Conservation (phyloP, 2,888 invertebrate genomes). For the Ametastegia equiseti region DNA sequence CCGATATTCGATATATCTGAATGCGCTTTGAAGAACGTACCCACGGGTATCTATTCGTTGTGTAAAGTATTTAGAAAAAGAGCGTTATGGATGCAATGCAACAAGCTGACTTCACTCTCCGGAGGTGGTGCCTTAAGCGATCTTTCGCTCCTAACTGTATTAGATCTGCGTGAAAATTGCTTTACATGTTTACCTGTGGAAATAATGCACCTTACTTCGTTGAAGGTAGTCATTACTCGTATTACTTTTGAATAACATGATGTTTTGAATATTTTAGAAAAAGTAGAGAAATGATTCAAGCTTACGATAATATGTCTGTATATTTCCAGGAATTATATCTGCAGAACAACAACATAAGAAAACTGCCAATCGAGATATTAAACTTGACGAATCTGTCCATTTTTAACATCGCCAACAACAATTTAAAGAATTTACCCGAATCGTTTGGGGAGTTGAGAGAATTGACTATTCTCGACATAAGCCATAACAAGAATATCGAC, state of each 20-base stretch:
- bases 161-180: conserved; percentile 84
- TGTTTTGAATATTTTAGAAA: no score
- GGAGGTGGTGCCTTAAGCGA: conserved; percentile 86
- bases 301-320: neutral
- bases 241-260: no score
- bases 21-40: conserved; percentile 86
- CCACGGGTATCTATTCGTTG: conserved; percentile 87
- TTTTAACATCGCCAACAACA: conserved; percentile 85
- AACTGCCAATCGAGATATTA: conserved; percentile 84
- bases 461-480: conserved; percentile 81
- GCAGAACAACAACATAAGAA: conserved; percentile 84
- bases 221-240: conserved; percentile 80
- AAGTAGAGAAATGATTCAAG: no score
- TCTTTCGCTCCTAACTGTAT: conserved; percentile 81
- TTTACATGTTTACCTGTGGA: conserved; percentile 82
- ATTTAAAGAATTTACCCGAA: conserved; percentile 81
- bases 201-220: conserved; percentile 81
- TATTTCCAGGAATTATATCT: conserved; percentile 83
- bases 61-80: conserved; percentile 91
- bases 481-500: conserved; percentile 79
- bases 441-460: conserved; percentile 81
- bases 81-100: conserved; percentile 82
- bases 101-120: conserved; percentile 83
- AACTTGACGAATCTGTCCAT: conserved; percentile 81
- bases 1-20: conserved; percentile 88